Evolutionary conservation across 1,140 invertebrate genomes (phyloP).

Genomic region (Zeugodacus cucurbitae): DNA sequence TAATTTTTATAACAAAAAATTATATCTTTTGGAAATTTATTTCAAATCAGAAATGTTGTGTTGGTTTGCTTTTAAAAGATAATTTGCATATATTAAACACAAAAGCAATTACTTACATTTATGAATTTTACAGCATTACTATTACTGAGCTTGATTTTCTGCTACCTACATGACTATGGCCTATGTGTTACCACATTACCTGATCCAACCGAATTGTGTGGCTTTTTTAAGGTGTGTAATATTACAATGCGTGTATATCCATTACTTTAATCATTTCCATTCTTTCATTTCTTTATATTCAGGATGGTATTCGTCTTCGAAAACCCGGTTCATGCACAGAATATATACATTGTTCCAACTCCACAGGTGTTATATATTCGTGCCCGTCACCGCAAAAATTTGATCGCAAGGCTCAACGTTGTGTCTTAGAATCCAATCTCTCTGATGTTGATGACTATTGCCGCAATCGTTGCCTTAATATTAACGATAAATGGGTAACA

Average conservation of each 20-base stretch:
- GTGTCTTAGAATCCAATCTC: constrained; percentile 42
- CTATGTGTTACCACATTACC: neutral
- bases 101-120: too few relatives aligned
- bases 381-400: constrained; percentile 47
- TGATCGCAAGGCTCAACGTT: constrained; percentile 44
- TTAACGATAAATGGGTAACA: constrained; percentile 48
- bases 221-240: neutral
- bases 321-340: constrained; percentile 53
- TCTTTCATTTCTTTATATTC: constrained; percentile 41
- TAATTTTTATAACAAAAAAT: too few relatives aligned
- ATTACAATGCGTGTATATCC: neutral
- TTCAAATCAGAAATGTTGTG: too few relatives aligned
- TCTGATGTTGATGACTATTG: constrained; percentile 46
- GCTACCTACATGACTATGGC: neutral
- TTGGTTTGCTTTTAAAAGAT: too few relatives aligned
- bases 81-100: too few relatives aligned
- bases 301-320: constrained; percentile 50
- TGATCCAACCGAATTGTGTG: neutral
- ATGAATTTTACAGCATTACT: neutral
- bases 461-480: constrained; percentile 51
- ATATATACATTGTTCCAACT: constrained; percentile 52
- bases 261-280: too few relatives aligned
- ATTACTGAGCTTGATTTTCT: neutral
- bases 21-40: too few relatives aligned
- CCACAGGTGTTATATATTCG: constrained; percentile 36